These are phyloP conservation scores for Recurvirostra avosetta DNA, from an alignment of 2,113 vertebrate species.

Conservation along the genomic window DNA sequence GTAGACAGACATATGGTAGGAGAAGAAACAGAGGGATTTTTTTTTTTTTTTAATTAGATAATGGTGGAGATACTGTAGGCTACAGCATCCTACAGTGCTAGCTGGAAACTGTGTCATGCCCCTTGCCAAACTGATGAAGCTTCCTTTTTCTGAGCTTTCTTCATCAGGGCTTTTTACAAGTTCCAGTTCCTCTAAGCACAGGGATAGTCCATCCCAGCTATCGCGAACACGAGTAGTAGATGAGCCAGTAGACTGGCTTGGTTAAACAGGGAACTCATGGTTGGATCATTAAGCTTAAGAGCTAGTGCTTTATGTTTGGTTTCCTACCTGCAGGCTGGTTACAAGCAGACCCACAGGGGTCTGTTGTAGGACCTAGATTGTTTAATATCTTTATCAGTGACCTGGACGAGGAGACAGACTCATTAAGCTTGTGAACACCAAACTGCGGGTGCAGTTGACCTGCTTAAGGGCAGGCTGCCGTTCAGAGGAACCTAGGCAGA, in stretches of 20 bases:
- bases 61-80: background rate
- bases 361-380: background rate
- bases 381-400: background rate
- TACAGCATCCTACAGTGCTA: background rate
- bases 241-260: background rate
- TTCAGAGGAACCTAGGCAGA: background rate
- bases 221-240: background rate
- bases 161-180: background rate
- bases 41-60: background rate
- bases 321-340: background rate
- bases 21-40: background rate
- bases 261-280: background rate
- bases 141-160: background rate
- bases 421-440: background rate
- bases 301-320: background rate
- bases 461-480: background rate
- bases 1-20: background rate
- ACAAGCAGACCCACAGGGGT: background rate
- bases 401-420: background rate
- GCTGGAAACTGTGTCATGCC: background rate
- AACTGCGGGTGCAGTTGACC: background rate
- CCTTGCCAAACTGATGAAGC: background rate
- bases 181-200: background rate
- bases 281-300: background rate
- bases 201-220: background rate